Conservation (phyloP, 2,888 invertebrate species). For the Hybos culiciformis region DNA sequence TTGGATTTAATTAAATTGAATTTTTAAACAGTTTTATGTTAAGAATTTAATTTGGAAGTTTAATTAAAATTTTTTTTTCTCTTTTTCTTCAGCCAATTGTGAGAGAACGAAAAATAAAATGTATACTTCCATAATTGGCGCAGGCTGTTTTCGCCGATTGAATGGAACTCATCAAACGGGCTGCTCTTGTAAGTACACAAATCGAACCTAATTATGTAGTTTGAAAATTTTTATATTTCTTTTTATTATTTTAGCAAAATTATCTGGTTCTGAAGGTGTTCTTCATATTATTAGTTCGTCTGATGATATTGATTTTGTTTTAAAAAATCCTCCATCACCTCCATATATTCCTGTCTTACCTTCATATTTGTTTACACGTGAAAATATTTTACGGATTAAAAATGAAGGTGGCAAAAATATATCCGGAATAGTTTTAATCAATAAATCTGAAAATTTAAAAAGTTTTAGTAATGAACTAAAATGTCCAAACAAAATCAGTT, state of each 20-base stretch:
- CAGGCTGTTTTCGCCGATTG: slow-evolving; percentile 75
- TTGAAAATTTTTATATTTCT: no score
- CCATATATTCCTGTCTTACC: slow-evolving; percentile 68
- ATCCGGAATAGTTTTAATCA: slow-evolving; percentile 49
- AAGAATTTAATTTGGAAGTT: no score
- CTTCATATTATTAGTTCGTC: slow-evolving; percentile 55
- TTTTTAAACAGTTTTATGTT: no score
- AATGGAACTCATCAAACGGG: slow-evolving; percentile 94
- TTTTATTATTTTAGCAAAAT: slow-evolving; percentile 23
- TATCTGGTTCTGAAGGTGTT: slow-evolving; percentile 72
- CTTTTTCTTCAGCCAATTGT: slow-evolving; percentile 10
- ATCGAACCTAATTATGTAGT: neutral
- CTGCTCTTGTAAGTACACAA: slow-evolving; percentile 66
- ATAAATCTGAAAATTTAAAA: slow-evolving; percentile 25
- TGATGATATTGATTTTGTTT: slow-evolving; percentile 59
- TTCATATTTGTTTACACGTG: slow-evolving; percentile 46
- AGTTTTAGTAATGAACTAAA: slow-evolving; percentile 50
- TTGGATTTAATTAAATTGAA: no score
- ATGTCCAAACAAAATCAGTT: slow-evolving; percentile 71
- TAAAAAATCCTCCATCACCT: slow-evolving; percentile 55
- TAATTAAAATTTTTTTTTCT: no score
- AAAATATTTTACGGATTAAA: slow-evolving; percentile 41
- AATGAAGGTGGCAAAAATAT: slow-evolving; percentile 40
- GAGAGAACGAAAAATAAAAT: slow-evolving; percentile 61
- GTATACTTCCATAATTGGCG: slow-evolving; percentile 58